A percentile compares a stretch with the other conserved stretches of the same genome.
Evolutionary conservation across 2,888 invertebrate species (phyloP).

Genomic region (Dolichopus griseipennis): DNA sequence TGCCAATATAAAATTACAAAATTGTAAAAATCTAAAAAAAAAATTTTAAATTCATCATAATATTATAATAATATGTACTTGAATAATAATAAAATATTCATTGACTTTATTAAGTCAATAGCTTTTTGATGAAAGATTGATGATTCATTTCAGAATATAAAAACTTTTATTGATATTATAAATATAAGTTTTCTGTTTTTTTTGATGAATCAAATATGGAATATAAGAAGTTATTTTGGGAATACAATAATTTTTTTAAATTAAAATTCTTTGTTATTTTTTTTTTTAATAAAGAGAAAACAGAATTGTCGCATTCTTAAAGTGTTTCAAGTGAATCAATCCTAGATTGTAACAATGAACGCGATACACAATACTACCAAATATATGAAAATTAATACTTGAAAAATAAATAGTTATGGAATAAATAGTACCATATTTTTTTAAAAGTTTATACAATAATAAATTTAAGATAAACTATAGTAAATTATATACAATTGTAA

Average conservation of each 20-base stretch:
- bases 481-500: too few relatives aligned
- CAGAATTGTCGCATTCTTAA: not conserved
- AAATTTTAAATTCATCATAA: too few relatives aligned
- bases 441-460: too few relatives aligned
- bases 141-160: not conserved
- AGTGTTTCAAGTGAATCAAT: not conserved
- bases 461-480: too few relatives aligned
- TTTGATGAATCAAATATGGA: conserved; percentile 1
- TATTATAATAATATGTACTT: too few relatives aligned
- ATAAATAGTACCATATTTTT: too few relatives aligned
- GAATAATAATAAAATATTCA: not conserved
- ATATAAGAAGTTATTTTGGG: not conserved
- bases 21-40: too few relatives aligned
- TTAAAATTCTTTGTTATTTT: not conserved
- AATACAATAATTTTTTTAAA: not conserved
- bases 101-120: not conserved
- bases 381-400: too few relatives aligned
- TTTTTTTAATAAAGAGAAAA: not conserved
- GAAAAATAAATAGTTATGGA: too few relatives aligned
- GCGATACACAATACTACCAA: too few relatives aligned
- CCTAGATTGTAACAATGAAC: not conserved
- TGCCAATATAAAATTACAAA: too few relatives aligned
- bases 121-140: not conserved
- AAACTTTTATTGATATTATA: not conserved
- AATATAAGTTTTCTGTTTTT: not conserved